These are phyloP conservation scores for Lasiommata megera DNA, from an alignment of 2,888 invertebrate genomes.

Conservation along the genomic window DNA sequence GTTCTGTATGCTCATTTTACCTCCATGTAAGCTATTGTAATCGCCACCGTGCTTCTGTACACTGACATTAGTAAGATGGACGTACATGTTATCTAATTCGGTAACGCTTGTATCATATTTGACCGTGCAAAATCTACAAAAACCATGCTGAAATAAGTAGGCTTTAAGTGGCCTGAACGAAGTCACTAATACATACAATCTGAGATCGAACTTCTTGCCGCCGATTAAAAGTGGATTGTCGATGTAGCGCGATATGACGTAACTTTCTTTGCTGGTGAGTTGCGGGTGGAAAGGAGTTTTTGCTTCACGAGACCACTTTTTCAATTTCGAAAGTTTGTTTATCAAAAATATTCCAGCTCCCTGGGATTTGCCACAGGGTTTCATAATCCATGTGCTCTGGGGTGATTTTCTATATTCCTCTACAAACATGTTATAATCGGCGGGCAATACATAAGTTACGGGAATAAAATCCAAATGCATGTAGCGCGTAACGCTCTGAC, in stretches of 20 bases:
- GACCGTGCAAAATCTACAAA: constrained; percentile 97
- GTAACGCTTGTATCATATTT: constrained; percentile 95
- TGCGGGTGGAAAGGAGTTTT: constrained; percentile 87
- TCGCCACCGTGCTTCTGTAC: constrained; percentile 98
- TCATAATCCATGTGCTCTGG: constrained; percentile 98
- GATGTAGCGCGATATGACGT: constrained; percentile 97
- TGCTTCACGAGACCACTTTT: constrained; percentile 91
- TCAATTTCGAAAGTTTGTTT: constrained; percentile 96
- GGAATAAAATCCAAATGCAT: constrained; percentile 95
- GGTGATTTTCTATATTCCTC: constrained; percentile 97
- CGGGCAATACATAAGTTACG: constrained; percentile 95
- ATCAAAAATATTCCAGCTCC: constrained; percentile 97
- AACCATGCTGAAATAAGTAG: constrained; percentile 95
- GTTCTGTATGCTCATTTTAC: constrained; percentile 97
- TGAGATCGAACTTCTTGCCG: constrained; percentile 97
- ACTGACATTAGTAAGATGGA: constrained; percentile 96
- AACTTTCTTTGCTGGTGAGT: constrained; percentile 88
- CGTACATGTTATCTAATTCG: constrained; percentile 96
- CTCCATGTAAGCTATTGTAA: constrained; percentile 96
- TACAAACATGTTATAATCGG: constrained; percentile 98
- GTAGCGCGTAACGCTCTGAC: constrained; percentile 86
- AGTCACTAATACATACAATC: constrained; percentile 95
- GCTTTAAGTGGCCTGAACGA: constrained; percentile 96
- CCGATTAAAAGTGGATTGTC: constrained; percentile 97
- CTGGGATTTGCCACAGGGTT: constrained; percentile 97